Evolutionary conservation across 2,797 vertebrate species (phyloP), one percentile per base, ranked within the genome.

Genomic region (Phalanger gymnotis): DNA sequence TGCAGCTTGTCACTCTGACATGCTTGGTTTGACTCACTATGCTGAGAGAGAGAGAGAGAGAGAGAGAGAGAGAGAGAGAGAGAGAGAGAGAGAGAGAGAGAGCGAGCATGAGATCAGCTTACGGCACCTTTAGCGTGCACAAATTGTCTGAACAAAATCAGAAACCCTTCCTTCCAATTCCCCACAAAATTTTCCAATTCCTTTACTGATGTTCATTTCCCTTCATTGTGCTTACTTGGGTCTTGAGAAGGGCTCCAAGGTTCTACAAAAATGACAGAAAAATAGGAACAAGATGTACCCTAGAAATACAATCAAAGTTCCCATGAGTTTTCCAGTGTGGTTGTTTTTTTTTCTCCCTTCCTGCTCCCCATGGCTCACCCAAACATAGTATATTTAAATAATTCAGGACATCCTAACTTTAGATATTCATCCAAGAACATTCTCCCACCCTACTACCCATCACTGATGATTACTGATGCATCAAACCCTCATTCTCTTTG

Each of bases 401-500:
- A 16, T 25, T 47, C 53, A 54, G 40, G n/a, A 54, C 30, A 1
- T 81, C 47, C 27, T 66, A 81, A 81, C 66, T 81, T 40, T 81
- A 81, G 66, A 81, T 47, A 81, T 47, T 81, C 66, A 81, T 81
- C 66, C 66, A 81, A 81, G 66, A 81, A 81, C 66, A n/a, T 40
- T 66, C 31, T 40, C n/a, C n/a, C 57, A 54, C 1, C n/a, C 40
- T 40, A 2, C 56, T 90, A 53, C 34, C 92, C 52, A 28, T 54
- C 90, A 52, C 40, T 56, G 92, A 40, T 91, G 61, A 94, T 3
- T 12, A 34, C 89, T 54, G 0, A 1, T 30, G 95, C 56, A 94
- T 61, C 30, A 91, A 96, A 47, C 7, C 57, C 40, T 96, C 89
- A 19, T 90, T 40, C 40, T 27, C 40, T 66, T 92, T 92, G 57